Conservation (phyloP, 2,113 vertebrate genomes). For the Rattus rattus region DNA sequence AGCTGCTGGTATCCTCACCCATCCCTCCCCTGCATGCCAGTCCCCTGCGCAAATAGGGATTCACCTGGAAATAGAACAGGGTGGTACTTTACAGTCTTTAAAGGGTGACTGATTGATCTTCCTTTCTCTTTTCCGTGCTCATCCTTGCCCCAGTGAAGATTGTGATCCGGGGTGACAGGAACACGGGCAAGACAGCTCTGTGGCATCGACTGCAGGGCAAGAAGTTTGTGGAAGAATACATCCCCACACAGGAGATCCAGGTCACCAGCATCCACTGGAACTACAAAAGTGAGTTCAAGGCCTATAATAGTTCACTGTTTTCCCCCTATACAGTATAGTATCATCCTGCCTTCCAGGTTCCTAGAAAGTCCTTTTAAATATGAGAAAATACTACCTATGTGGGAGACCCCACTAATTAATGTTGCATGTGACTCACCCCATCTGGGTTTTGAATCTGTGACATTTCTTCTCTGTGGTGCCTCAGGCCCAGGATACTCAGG, state of each 20-base stretch:
- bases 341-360: neutral
- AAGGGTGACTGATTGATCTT: neutral
- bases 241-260: conserved; percentile 99
- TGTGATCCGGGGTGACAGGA: conserved; percentile 97
- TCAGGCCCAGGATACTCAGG: neutral
- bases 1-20: fast-evolving
- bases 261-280: conserved; percentile 99
- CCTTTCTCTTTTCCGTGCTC: neutral
- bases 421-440: no score
- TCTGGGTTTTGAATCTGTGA: neutral
- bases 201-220: conserved; percentile 98
- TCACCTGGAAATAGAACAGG: no score
- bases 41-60: neutral
- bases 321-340: neutral
- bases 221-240: conserved; percentile 98
- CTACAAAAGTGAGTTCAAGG: conserved; percentile 95
- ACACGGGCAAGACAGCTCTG: conserved; percentile 97
- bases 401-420: neutral
- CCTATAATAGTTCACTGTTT: no score
- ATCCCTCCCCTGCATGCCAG: neutral
- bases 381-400: neutral
- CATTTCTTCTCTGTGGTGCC: neutral
- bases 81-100: neutral
- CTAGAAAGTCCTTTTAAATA: neutral
- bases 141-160: conserved; percentile 94